Conservation (phyloP, 2,888 invertebrate genomes). For the Polydrusus tereticollis region DNA sequence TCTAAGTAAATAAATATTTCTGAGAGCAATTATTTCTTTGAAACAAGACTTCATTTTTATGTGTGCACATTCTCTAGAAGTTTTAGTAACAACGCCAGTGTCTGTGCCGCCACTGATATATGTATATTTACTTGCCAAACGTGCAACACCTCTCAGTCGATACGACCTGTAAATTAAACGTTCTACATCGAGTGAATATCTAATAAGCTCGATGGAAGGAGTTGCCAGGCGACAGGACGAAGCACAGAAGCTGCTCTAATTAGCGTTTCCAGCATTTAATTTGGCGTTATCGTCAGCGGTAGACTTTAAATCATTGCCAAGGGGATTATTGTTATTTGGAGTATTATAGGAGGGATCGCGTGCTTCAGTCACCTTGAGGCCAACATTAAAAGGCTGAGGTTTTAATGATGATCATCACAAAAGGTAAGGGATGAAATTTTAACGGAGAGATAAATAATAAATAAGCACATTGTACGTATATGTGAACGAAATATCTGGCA, state of each 20-base stretch:
- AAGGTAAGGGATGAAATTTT: background rate
- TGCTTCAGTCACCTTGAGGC: constrained; percentile 27
- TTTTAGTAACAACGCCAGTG: too few species aligned
- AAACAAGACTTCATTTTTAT: too few species aligned
- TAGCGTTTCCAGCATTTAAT: constrained; percentile 21
- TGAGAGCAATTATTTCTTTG: too few species aligned
- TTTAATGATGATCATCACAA: constrained; percentile 18
- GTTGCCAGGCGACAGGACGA: constrained; percentile 31
- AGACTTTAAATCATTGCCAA: constrained; percentile 19
- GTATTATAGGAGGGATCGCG: constrained; percentile 17
- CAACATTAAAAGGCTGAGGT: constrained; percentile 35
- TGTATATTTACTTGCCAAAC: too few species aligned
- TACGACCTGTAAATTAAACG: background rate
- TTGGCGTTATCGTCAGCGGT: constrained; percentile 22
- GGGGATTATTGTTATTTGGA: constrained; percentile 2
- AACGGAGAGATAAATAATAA: background rate
- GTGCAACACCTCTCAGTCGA: background rate
- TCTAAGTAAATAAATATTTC: too few species aligned
- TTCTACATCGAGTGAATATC: background rate
- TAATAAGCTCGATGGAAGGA: background rate
- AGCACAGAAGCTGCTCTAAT: constrained; percentile 4
- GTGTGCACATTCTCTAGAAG: too few species aligned
- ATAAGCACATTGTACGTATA: too few species aligned
- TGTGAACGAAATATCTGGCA: too few species aligned
- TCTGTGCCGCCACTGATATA: too few species aligned